Evolutionary conservation across 2,113 vertebrate species (phyloP).

Genomic region (Corydoras maculifer): DNA sequence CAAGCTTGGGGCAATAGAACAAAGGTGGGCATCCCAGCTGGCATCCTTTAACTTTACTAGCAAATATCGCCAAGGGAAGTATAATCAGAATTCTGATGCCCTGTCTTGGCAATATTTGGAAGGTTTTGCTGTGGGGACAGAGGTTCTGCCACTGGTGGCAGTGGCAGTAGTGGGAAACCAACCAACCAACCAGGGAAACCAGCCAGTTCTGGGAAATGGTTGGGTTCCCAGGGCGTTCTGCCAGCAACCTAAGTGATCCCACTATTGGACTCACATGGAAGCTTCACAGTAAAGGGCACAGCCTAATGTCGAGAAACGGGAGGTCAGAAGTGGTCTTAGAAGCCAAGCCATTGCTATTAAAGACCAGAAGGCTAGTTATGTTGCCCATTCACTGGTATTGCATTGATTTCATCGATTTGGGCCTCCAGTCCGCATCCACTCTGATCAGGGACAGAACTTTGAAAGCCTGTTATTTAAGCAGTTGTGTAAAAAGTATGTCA

Average conservation of each 20-base stretch:
- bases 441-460: not conserved
- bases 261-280: not conserved
- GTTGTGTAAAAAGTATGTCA: too few relatives aligned
- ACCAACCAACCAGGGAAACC: too few relatives aligned
- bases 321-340: not conserved
- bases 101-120: not conserved
- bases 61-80: not conserved
- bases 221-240: not conserved
- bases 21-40: constrained; percentile 8
- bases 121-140: not conserved
- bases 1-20: constrained; percentile 15
- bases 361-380: too few relatives aligned
- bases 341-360: too few relatives aligned
- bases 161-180: too few relatives aligned
- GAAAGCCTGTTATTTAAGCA: not conserved
- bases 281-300: not conserved
- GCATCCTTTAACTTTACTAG: constrained; percentile 8
- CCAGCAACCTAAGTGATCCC: not conserved
- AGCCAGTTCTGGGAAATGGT: not conserved
- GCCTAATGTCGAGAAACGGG: not conserved
- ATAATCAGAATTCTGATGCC: constrained; percentile 22
- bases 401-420: too few relatives aligned
- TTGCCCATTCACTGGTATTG: too few relatives aligned
- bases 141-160: not conserved
- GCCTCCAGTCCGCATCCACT: too few relatives aligned